Evolutionary conservation across 2,888 invertebrate genomes (phyloP).

Genomic region (Lasioglossum zephyrum): DNA sequence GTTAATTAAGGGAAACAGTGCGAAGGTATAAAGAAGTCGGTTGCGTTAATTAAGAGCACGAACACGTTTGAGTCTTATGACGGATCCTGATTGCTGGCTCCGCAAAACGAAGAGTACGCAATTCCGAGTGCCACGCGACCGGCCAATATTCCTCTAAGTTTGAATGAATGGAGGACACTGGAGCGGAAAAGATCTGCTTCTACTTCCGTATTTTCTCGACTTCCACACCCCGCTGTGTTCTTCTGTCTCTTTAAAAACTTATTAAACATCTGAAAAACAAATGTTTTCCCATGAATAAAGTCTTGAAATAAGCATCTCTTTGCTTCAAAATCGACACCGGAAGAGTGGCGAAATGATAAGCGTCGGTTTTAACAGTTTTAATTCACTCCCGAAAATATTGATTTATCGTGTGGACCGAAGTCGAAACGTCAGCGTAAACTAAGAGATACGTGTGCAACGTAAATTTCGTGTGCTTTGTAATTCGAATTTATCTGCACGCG

Average conservation of each 20-base stretch:
- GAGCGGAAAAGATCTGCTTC: background rate
- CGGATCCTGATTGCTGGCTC: conserved; percentile 49
- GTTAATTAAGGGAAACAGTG: conserved; percentile 67
- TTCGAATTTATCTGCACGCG: background rate
- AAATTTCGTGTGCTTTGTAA: background rate
- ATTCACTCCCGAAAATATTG: background rate
- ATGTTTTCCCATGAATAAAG: background rate
- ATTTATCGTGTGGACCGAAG: background rate
- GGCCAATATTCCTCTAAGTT: background rate
- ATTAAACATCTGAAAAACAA: too few relatives aligned
- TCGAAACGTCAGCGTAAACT: background rate
- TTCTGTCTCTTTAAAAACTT: background rate
- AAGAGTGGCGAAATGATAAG: background rate
- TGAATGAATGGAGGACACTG: background rate
- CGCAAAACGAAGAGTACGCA: conserved; percentile 26
- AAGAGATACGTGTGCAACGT: background rate
- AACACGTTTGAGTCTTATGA: conserved; percentile 58
- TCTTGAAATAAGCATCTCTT: background rate
- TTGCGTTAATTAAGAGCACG: conserved; percentile 66
- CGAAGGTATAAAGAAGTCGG: conserved; percentile 51
- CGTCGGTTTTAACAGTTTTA: background rate
- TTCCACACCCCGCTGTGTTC: background rate
- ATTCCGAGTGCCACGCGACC: background rate
- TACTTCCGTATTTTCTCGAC: background rate
- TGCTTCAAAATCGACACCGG: too few relatives aligned